Conservation (phyloP, 2,797 vertebrate species). For the Enteromius treurensis region DNA sequence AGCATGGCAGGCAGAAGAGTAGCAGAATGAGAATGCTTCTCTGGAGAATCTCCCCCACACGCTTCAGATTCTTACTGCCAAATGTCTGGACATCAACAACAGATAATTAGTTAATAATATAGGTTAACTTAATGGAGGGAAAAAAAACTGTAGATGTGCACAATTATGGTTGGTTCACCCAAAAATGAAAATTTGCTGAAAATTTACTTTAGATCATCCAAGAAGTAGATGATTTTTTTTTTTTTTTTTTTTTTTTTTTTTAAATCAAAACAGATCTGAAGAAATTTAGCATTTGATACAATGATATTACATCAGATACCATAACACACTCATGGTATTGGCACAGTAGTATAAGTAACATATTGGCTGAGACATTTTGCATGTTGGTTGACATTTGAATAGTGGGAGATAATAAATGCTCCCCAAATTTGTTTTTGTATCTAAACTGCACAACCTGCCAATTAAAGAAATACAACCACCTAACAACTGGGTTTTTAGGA, state of each 20-base stretch:
- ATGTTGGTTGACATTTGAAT: neutral
- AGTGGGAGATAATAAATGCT: neutral
- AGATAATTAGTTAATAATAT: constrained; percentile 3
- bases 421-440: neutral
- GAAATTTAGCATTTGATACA: neutral
- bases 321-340: neutral
- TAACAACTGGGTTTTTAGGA: neutral
- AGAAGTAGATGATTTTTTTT: neutral
- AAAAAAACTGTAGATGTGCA: neutral
- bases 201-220: neutral
- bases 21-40: constrained; percentile 82
- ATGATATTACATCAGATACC: neutral
- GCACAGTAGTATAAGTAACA: neutral
- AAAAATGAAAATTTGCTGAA: too few relatives aligned
- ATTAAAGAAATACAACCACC: neutral
- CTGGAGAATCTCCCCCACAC: constrained; percentile 88
- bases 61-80: constrained; percentile 86
- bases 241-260: neutral
- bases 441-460: neutral
- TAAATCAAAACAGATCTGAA: neutral
- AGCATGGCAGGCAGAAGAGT: constrained; percentile 89
- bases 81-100: constrained; percentile 76
- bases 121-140: neutral
- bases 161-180: neutral
- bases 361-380: too few relatives aligned